Evolutionary conservation across 2,888 invertebrate genomes (phyloP).

Genomic region (Cephus sareptanus): DNA sequence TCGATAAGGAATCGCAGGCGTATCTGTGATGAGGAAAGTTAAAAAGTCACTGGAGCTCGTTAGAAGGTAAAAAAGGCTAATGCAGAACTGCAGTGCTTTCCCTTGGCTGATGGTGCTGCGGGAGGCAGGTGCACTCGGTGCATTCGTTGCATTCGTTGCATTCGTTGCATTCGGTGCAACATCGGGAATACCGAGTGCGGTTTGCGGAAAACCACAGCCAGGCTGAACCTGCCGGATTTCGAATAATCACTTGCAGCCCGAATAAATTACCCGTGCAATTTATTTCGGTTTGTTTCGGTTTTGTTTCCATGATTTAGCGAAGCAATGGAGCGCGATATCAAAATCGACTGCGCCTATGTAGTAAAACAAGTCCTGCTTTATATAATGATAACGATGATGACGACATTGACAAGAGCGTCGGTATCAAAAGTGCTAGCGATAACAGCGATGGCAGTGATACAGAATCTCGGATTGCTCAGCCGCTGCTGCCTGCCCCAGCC

Average conservation of each 20-base stretch:
- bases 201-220: slow-evolving; percentile 57
- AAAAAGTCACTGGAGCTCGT: background rate
- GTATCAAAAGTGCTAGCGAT: background rate
- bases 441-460: background rate
- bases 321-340: slow-evolving; percentile 17
- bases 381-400: background rate
- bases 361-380: background rate
- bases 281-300: slow-evolving; percentile 60
- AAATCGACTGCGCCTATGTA: background rate
- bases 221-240: slow-evolving; percentile 53
- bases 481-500: slow-evolving; percentile 28
- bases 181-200: slow-evolving; percentile 33
- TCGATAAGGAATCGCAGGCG: background rate
- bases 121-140: background rate
- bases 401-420: background rate
- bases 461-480: background rate
- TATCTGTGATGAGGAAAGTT: background rate
- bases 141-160: background rate
- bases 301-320: slow-evolving; percentile 57
- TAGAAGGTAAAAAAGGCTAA: background rate
- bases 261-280: slow-evolving; percentile 61
- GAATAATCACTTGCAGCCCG: slow-evolving; percentile 63
- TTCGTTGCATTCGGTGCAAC: slow-evolving; percentile 11
- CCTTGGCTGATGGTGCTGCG: background rate
- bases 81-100: background rate